A percentile compares a stretch with the other conserved stretches of the same genome.
Evolutionary conservation across 1,140 invertebrate genomes (phyloP).

Genomic region (Rhagoletis zephyria): DNA sequence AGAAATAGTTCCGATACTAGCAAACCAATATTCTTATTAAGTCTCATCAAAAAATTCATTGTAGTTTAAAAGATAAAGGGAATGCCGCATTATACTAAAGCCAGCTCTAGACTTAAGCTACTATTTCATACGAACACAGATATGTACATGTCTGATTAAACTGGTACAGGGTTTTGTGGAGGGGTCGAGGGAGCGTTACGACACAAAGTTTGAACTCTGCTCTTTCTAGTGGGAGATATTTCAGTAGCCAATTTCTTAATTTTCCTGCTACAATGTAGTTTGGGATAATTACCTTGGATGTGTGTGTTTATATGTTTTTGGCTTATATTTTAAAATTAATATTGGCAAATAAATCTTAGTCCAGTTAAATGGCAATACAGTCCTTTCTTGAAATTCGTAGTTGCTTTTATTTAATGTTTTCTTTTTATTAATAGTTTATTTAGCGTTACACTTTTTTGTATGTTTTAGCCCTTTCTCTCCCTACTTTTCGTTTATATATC

Average conservation of each 20-base stretch:
- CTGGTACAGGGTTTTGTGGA: too few relatives aligned
- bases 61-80: too few relatives aligned
- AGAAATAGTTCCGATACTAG: too few relatives aligned
- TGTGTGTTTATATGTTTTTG: not conserved
- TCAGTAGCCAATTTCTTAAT: not conserved
- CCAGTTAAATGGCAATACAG: not conserved
- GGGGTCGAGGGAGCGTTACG: too few relatives aligned
- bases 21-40: too few relatives aligned
- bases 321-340: not conserved
- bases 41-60: too few relatives aligned
- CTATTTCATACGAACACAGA: too few relatives aligned
- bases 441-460: not conserved
- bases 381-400: not conserved
- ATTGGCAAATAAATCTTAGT: not conserved
- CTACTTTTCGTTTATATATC: not conserved
- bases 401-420: not conserved
- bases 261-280: not conserved
- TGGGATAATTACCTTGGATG: not conserved
- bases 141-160: too few relatives aligned
- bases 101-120: too few relatives aligned
- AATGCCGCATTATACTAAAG: too few relatives aligned
- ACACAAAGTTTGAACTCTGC: too few relatives aligned
- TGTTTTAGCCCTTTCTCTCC: slow-evolving; percentile 37
- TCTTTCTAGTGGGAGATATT: too few relatives aligned
- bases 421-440: not conserved